Evolutionary conservation across 2,113 vertebrate genomes (phyloP).

Genomic region (Tonatia bakeri): DNA sequence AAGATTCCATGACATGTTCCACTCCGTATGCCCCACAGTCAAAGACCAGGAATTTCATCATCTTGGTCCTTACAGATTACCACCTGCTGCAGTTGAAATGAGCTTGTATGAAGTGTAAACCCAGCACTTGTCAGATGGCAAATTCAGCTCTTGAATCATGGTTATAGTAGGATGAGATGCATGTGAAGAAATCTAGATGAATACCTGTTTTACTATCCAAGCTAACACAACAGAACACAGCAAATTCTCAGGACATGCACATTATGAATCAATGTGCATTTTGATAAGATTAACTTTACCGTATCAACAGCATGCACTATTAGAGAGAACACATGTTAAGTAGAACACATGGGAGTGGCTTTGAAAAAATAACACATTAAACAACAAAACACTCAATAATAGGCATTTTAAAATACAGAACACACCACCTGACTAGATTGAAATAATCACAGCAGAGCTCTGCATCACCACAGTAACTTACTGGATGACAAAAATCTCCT

Average conservation of each 20-base stretch:
- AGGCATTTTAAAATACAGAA: slow-evolving; percentile 37
- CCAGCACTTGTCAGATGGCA: background rate
- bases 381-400: background rate
- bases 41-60: background rate
- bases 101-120: background rate
- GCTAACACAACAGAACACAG: slow-evolving; percentile 32
- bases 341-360: background rate
- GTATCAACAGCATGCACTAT: slow-evolving; percentile 56
- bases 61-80: background rate
- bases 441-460: slow-evolving; percentile 73
- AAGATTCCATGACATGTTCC: background rate
- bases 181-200: background rate
- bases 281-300: background rate
- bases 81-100: background rate
- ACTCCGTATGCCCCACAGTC: background rate
- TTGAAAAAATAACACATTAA: slow-evolving; percentile 35
- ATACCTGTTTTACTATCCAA: slow-evolving; percentile 19
- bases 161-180: background rate
- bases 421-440: slow-evolving; percentile 74
- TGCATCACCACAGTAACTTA: slow-evolving; percentile 86
- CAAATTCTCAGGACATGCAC: slow-evolving; percentile 57
- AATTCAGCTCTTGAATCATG: background rate
- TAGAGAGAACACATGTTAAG: background rate
- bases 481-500: slow-evolving; percentile 99
- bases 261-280: slow-evolving; percentile 52